Evolutionary conservation across 2,888 invertebrate species (phyloP).

Genomic region (Acronicta aceris): DNA sequence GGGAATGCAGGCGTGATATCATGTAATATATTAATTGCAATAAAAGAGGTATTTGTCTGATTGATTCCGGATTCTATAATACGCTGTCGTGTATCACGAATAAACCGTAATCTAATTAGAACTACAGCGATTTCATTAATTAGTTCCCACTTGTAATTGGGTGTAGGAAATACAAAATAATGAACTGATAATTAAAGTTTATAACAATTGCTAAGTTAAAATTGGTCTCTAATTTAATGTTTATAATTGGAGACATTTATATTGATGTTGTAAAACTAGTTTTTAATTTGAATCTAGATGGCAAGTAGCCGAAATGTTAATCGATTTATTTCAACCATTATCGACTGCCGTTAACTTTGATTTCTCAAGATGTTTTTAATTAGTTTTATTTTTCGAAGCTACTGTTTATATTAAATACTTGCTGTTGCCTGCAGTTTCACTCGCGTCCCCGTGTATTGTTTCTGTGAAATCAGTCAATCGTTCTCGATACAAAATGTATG

Average conservation of each 20-base stretch:
- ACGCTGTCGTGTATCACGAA: constrained; percentile 19
- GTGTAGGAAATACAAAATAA: constrained; percentile 53
- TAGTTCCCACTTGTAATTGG: constrained; percentile 40
- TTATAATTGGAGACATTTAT: constrained; percentile 41
- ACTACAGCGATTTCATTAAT: constrained; percentile 42
- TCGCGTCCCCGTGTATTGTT: no score
- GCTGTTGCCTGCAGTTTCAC: no score
- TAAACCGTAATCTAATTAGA: constrained; percentile 27
- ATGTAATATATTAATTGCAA: no score
- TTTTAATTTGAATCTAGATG: constrained; percentile 11
- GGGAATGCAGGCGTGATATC: no score
- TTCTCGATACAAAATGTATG: no score
- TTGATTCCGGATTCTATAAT: constrained; percentile 9
- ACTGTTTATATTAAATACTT: background rate
- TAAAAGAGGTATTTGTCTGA: no score
- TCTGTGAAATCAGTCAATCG: no score
- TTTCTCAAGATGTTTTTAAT: background rate
- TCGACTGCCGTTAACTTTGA: background rate
- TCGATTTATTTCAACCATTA: background rate
- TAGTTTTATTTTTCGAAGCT: background rate
- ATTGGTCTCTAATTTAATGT: constrained; percentile 48
- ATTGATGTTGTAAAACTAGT: constrained; percentile 20
- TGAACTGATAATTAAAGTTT: constrained; percentile 47
- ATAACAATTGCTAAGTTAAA: constrained; percentile 43
- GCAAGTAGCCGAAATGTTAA: background rate